Evolutionary conservation across 2,888 invertebrate genomes (phyloP).

Genomic region (Phymatocera aterrima): DNA sequence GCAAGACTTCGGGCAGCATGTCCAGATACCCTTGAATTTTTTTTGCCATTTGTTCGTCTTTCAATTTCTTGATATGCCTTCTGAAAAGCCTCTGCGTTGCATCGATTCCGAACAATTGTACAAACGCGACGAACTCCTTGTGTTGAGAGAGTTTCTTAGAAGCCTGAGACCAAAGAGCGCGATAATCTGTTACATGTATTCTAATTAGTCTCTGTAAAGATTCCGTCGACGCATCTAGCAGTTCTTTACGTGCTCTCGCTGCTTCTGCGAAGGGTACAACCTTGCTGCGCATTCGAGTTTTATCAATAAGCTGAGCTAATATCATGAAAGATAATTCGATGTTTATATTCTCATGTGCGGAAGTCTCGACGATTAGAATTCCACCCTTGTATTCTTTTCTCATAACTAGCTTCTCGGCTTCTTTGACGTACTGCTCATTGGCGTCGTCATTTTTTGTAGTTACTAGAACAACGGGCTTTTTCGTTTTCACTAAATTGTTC

Average conservation of each 20-base stretch:
- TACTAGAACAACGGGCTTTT: slow-evolving; percentile 95
- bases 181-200: slow-evolving; percentile 88
- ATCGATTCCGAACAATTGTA: slow-evolving; percentile 92
- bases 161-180: slow-evolving; percentile 91
- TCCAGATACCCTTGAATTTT: slow-evolving; percentile 87
- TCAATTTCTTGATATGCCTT: slow-evolving; percentile 86
- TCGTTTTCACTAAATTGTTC: slow-evolving; percentile 91
- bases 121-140: slow-evolving; percentile 92
- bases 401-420: slow-evolving; percentile 91
- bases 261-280: slow-evolving; percentile 89
- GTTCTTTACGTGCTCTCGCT: slow-evolving; percentile 89
- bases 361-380: slow-evolving; percentile 94
- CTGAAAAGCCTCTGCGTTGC: slow-evolving; percentile 87
- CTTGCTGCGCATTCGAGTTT: slow-evolving; percentile 87
- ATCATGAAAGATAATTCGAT: slow-evolving; percentile 94
- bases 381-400: slow-evolving; percentile 94
- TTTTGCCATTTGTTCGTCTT: slow-evolving; percentile 87
- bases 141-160: slow-evolving; percentile 91
- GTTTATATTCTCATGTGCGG: slow-evolving; percentile 97
- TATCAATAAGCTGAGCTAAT: slow-evolving; percentile 94
- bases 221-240: slow-evolving; percentile 92
- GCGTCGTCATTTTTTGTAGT: slow-evolving; percentile 98
- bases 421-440: slow-evolving; percentile 89
- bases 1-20: slow-evolving; percentile 85
- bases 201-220: slow-evolving; percentile 92